phyloP scores from a whole-genome alignment of 1,140 invertebrate species.

The Drosophila kikkawai region DNA sequence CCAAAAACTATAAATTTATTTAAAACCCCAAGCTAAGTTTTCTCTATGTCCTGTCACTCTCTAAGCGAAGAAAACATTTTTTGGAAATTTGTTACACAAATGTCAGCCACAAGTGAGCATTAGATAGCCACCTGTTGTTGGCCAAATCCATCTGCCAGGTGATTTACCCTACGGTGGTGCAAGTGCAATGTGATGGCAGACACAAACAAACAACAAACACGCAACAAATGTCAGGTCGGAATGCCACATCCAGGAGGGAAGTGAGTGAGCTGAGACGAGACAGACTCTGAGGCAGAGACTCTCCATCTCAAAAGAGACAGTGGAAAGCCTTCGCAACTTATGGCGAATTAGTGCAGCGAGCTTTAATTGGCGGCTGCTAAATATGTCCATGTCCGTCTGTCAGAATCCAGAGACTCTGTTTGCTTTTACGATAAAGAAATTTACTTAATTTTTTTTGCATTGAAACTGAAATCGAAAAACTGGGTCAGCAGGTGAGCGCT shows the following conservation, averaged over 20 bases:
- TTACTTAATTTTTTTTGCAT: constrained; percentile 39
- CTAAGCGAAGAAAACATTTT: not conserved
- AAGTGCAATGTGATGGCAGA: constrained; percentile 8
- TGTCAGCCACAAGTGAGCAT: constrained; percentile 6
- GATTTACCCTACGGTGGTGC: constrained; percentile 28
- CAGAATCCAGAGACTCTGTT: constrained; percentile 39
- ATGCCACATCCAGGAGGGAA: constrained; percentile 39
- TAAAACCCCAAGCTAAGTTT: not conserved
- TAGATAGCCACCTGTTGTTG: constrained; percentile 17
- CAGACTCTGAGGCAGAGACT: not conserved
- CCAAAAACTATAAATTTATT: no score
- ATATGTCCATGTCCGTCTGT: constrained; percentile 49
- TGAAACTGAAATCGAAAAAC: constrained; percentile 54
- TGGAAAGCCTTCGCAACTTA: constrained; percentile 67
- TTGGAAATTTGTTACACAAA: constrained; percentile 10
- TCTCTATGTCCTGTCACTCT: not conserved
- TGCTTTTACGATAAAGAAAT: constrained; percentile 40
- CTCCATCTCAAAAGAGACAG: constrained; percentile 36
- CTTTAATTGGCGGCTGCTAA: constrained; percentile 65
- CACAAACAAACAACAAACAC: constrained; percentile 51
- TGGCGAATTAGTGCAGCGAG: constrained; percentile 75
- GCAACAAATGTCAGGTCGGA: constrained; percentile 68
- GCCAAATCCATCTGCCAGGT: constrained; percentile 8
- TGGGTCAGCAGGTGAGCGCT: constrained; percentile 62
- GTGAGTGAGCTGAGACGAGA: constrained; percentile 31